Base-by-base conservation (phyloP, 2,888 invertebrate species). In the Cylloceria caligata region DNA sequence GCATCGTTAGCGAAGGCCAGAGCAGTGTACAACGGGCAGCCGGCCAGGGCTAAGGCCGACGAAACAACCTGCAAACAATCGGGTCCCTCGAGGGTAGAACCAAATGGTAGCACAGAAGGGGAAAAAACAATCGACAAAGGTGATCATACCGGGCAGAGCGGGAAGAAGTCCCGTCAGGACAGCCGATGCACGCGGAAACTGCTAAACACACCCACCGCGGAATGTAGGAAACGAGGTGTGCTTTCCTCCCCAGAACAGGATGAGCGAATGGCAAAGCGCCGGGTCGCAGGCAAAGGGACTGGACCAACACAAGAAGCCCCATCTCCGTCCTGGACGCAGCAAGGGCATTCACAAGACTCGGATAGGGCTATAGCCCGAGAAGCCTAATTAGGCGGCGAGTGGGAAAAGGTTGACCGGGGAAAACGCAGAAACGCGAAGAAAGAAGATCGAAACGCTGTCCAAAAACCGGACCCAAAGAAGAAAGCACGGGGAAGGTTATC, bases 211-310 rank as follows among this genome's bases (percentile, higher is more conserved):
- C 24, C 65, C 2, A 24, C 3, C 13, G 21, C 65, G 13, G 65
- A 45, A 7, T 2, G 65, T 45, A 65, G 24, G 27, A 45, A 65
- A 24, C 9, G 65, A 24, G 45, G 65, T 4, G 65, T 45, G 2
- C 24, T 65, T 13, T 13, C 65, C 21, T 65, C 65, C 13, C 45
- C 65, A 5, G 45, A 65, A n/a, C 24, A 65, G 24, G 45, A n/a
- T 3, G 9, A 13, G 13, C 24, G 65, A n/a, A n/a, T 27, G 27
- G n/a, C n/a, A 13, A 45, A 65, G 13, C n/a, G n/a, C n/a, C n/a
- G n/a, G n/a, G n/a, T n/a, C n/a, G n/a, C n/a, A n/a, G n/a, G n/a
- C n/a, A n/a, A n/a, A n/a, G n/a, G n/a, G n/a, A n/a, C n/a, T n/a
- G n/a, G n/a, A n/a, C n/a, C n/a, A n/a, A n/a, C n/a, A n/a, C n/a